Base-by-base conservation (phyloP, 1,140 invertebrate species). In the Dendroctonus ponderosae region DNA sequence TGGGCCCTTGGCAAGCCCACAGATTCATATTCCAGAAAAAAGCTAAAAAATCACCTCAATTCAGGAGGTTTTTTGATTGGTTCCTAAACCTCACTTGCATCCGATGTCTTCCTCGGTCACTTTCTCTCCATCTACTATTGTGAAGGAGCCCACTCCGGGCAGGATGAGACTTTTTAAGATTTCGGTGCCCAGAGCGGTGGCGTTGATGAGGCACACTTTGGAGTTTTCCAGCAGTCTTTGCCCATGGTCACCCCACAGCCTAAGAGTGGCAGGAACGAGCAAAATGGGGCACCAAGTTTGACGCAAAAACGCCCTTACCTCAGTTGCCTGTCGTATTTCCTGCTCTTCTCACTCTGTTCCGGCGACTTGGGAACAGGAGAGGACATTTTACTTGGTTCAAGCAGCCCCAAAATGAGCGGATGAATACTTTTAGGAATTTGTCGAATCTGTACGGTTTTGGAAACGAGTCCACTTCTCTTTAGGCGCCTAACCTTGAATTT, bases 231-330 rank as follows among this genome's bases (percentile, higher is more conserved):
- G 81, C 7, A 89, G 83, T 63, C 84, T 78, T 81, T 99, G 97
- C 0, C 97, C 97, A 83, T 98, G 93, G 79, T 99, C 96, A 64
- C 96, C 96, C 97, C 97, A 99, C 73, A 99, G 84, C 78, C 96
- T 90, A 70, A 2, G 60, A 51, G 8, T 9, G 11, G 15, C 14
- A 48, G n/a, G 43, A 44, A 59, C 12, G 12, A 15, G 38, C 41
- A 44, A 12, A 61, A 38, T 64, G 48, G 59, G 44, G 39, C 3
- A 14, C 37, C 44, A 26, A 62, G 66, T 12, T 26, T 26, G 1
- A 26, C 26, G 26, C 1, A 26, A 26, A 26, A 26, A 26, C 26
- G 26, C 49, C 26, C 68, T 60, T 75, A 83, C 89, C 90, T 87
- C 53, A 95, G 80, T 81, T 96, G 93, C 68, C 93, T 83, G 78